phyloP scores from a whole-genome alignment of 2,888 invertebrate species.

The Bruchidius siliquastri region DNA sequence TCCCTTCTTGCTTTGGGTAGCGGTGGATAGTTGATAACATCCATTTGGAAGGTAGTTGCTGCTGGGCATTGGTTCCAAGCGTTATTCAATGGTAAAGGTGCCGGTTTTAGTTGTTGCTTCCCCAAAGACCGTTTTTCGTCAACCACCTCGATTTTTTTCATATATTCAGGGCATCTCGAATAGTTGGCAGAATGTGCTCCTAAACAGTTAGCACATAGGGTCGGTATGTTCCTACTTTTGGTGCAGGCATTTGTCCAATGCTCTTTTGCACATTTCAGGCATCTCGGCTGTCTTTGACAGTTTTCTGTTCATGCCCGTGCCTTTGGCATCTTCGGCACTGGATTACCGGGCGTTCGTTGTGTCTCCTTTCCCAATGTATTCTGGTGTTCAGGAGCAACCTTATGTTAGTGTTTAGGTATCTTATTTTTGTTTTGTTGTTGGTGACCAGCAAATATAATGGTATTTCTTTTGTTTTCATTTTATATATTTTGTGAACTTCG shows the following conservation, averaged over 20 bases:
- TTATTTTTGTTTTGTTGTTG: slow-evolving; percentile 3
- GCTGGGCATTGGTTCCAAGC: too few relatives aligned
- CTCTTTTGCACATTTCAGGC: slow-evolving; percentile 9
- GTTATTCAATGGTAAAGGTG: too few relatives aligned
- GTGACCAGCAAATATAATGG: too few relatives aligned
- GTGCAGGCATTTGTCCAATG: slow-evolving; percentile 29
- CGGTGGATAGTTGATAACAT: too few relatives aligned
- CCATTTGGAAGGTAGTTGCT: too few relatives aligned
- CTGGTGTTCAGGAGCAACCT: slow-evolving; percentile 4
- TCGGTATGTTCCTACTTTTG: slow-evolving; percentile 21
- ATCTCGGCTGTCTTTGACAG: slow-evolving; percentile 3
- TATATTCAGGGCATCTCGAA: slow-evolving; percentile 21
- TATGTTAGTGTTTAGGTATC: background rate
- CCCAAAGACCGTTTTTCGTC: too few relatives aligned
- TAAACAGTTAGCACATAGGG: slow-evolving; percentile 31
- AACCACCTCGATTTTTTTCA: background rate
- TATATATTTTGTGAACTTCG: too few relatives aligned
- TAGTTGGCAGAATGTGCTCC: slow-evolving; percentile 30
- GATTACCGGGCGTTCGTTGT: slow-evolving; percentile 22
- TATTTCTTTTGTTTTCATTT: too few relatives aligned
- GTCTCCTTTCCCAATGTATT: slow-evolving; percentile 11
- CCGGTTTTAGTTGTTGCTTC: too few relatives aligned
- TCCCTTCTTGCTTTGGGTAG: too few relatives aligned
- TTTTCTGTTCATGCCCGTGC: slow-evolving; percentile 30
- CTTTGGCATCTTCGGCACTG: slow-evolving; percentile 33